Conservation (phyloP, 1,140 invertebrate genomes). For the Myzus persicae region DNA sequence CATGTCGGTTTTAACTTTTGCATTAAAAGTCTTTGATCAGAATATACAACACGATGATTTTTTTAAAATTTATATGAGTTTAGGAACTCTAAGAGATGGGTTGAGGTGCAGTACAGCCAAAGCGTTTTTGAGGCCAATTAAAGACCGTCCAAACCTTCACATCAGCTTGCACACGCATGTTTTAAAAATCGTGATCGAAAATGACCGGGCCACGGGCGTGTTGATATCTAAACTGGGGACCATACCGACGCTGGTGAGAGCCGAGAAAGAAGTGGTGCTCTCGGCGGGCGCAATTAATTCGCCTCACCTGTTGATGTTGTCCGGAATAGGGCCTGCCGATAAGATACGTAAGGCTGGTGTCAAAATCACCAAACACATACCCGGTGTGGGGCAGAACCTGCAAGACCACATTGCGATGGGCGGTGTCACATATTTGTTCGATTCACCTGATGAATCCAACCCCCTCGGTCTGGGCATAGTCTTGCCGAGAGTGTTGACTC, state of each 20-base stretch:
- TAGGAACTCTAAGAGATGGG: constrained; percentile 79
- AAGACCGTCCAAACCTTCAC: constrained; percentile 77
- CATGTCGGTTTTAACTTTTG: neutral
- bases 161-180: constrained; percentile 69
- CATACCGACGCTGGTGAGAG: constrained; percentile 61
- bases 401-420: constrained; percentile 79
- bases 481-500: constrained; percentile 68
- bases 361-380: constrained; percentile 67
- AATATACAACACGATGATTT: neutral
- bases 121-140: constrained; percentile 81
- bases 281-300: constrained; percentile 76
- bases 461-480: constrained; percentile 69
- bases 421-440: constrained; percentile 69
- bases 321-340: constrained; percentile 74
- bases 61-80: neutral
- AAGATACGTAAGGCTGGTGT: constrained; percentile 71
- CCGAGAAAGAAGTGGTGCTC: constrained; percentile 75
- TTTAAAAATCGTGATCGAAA: constrained; percentile 68
- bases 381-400: constrained; percentile 82
- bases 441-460: constrained; percentile 65
- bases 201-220: constrained; percentile 71
- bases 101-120: constrained; percentile 70
- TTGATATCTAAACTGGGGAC: constrained; percentile 68
- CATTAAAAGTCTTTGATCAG: neutral
- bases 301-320: constrained; percentile 82